Evolutionary conservation across 2,113 vertebrate genomes (phyloP).

Genomic region (Halcyon malimbica): DNA sequence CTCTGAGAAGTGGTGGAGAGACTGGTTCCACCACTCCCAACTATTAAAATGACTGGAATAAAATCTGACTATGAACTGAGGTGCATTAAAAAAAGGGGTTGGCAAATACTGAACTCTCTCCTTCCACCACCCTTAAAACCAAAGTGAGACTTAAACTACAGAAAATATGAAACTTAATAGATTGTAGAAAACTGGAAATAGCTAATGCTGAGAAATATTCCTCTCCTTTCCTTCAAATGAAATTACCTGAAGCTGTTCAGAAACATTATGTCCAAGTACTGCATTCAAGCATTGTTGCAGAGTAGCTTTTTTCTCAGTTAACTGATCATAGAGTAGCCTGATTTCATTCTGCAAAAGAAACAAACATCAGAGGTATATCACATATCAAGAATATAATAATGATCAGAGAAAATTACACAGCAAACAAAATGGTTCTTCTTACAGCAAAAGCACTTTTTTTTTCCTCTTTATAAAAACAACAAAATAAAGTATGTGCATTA

Average conservation of each 20-base stretch:
- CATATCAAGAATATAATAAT: not conserved
- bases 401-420: not conserved
- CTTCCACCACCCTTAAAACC: not conserved
- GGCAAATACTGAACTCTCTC: not conserved
- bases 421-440: not conserved
- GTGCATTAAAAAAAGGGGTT: not conserved
- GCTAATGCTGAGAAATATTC: not conserved
- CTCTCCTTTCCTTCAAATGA: not conserved
- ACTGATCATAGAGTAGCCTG: conserved; percentile 80
- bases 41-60: not conserved
- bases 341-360: conserved; percentile 78
- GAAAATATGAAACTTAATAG: not conserved
- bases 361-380: not conserved
- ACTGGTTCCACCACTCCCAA: not conserved
- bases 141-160: not conserved
- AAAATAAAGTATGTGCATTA: not conserved
- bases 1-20: not conserved
- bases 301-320: conserved; percentile 78
- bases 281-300: conserved; percentile 73
- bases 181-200: not conserved
- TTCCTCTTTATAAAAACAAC: not conserved
- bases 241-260: conserved; percentile 84
- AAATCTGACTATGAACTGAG: not conserved
- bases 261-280: conserved; percentile 28
- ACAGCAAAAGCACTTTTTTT: not conserved